Evolutionary conservation across 2,113 vertebrate genomes (phyloP).

Genomic region (Plecotus auritus): DNA sequence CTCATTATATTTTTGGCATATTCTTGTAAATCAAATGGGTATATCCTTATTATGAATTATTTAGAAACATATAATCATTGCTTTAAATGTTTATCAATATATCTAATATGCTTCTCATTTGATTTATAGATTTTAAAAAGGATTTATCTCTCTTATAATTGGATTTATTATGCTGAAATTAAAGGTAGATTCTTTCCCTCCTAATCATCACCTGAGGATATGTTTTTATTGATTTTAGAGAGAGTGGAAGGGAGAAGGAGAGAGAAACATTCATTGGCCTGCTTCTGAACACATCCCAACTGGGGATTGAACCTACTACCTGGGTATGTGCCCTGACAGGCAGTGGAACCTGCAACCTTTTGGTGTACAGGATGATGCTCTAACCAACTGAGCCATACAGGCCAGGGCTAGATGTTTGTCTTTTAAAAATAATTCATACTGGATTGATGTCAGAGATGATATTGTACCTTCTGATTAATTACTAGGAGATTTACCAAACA

Average conservation of each 20-base stretch:
- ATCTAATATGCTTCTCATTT: neutral
- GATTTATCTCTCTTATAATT: neutral
- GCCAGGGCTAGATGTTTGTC: neutral
- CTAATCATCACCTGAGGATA: neutral
- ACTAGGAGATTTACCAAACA: neutral
- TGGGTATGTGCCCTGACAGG: neutral
- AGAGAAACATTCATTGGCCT: neutral
- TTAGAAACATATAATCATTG: neutral
- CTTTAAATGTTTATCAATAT: neutral
- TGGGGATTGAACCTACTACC: neutral
- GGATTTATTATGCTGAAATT: neutral
- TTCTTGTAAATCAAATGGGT: slow-evolving; percentile 3
- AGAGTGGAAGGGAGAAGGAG: neutral
- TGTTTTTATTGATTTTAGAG: neutral
- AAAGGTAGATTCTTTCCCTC: neutral
- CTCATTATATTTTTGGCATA: neutral
- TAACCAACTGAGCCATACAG: neutral
- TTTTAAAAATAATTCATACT: neutral
- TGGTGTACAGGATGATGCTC: neutral
- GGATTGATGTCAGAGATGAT: neutral
- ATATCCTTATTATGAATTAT: neutral
- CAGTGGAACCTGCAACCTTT: neutral
- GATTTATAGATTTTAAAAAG: neutral
- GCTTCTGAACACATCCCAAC: neutral
- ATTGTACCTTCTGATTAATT: slow-evolving; percentile 14